Conservation (phyloP, 2,797 vertebrate species). For the Sebastiscus tertius region DNA sequence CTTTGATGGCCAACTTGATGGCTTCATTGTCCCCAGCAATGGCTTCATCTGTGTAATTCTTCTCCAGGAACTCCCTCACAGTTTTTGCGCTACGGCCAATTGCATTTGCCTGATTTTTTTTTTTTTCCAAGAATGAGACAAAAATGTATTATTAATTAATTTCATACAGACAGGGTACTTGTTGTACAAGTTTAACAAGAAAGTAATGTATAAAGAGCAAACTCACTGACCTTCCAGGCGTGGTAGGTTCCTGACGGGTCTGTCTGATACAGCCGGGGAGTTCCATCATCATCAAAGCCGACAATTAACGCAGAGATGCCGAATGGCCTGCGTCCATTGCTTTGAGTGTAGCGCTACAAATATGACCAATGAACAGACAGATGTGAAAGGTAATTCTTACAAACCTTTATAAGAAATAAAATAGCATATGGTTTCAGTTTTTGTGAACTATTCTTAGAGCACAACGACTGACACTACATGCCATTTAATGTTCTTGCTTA, state of each 20-base stretch:
- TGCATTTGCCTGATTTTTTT: slow-evolving; percentile 81
- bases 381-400: background rate
- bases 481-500: background rate
- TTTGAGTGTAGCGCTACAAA: slow-evolving; percentile 85
- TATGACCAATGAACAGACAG: background rate
- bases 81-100: slow-evolving; percentile 88
- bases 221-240: slow-evolving; percentile 86
- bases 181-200: background rate
- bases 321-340: slow-evolving; percentile 87
- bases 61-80: slow-evolving; percentile 88
- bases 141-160: background rate
- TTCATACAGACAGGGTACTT: background rate
- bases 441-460: background rate
- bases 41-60: slow-evolving; percentile 87
- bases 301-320: slow-evolving; percentile 88
- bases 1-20: slow-evolving; percentile 87
- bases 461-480: background rate
- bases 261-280: slow-evolving; percentile 87
- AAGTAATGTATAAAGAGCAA: background rate
- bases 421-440: background rate
- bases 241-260: slow-evolving; percentile 89
- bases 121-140: background rate
- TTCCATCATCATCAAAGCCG: slow-evolving; percentile 87
- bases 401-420: background rate
- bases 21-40: slow-evolving; percentile 85